Evolutionary conservation across 2,113 vertebrate species (phyloP).

Genomic region (Monarcha castaneiventris): DNA sequence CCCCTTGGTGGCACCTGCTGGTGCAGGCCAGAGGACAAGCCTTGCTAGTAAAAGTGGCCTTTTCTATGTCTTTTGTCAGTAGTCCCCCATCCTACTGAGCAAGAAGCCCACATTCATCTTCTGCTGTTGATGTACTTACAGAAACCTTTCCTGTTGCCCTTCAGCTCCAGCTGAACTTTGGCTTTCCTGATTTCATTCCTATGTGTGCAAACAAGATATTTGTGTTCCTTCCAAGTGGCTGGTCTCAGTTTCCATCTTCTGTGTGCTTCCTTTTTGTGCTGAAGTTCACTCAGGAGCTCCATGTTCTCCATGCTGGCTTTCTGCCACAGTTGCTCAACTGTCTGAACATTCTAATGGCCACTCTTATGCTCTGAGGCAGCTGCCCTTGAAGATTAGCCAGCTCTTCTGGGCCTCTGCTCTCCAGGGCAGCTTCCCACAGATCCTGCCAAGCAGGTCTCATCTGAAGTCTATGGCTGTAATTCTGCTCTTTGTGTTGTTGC

Average conservation of each 20-base stretch:
- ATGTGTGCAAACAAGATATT: background rate
- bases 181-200: background rate
- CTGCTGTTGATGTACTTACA: background rate
- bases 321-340: background rate
- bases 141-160: background rate
- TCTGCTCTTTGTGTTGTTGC: background rate
- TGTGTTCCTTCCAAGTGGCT: background rate
- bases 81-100: background rate
- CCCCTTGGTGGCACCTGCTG: background rate
- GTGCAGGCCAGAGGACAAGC: background rate
- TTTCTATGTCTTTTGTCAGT: background rate
- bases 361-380: background rate
- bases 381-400: slow-evolving; percentile 40
- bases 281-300: background rate
- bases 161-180: background rate
- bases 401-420: background rate
- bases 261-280: background rate
- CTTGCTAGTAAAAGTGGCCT: background rate
- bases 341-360: background rate
- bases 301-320: background rate
- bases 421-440: slow-evolving; percentile 42
- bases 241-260: background rate
- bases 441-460: slow-evolving; percentile 35
- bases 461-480: background rate
- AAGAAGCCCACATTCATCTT: background rate